phyloP scores from a whole-genome alignment of 1,140 invertebrate species.

The Macrobrachium nipponense region DNA sequence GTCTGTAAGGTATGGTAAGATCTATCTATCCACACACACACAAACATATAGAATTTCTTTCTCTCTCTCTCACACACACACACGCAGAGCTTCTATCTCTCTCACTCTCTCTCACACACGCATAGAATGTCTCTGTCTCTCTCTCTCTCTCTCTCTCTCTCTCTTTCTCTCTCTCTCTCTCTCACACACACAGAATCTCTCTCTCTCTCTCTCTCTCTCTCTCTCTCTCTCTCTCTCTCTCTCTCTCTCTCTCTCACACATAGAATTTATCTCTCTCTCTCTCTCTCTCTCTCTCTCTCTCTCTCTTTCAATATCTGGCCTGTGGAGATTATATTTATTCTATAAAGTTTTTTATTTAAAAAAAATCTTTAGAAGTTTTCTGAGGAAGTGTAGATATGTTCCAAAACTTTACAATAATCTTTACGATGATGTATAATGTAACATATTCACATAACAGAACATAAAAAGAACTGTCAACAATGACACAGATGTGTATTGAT shows the following conservation, averaged over 20 bases:
- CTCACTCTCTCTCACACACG: conserved; percentile 1
- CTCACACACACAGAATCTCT: neutral
- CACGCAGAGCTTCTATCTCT: neutral
- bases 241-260: conserved; percentile 1
- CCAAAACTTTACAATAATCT: too few species aligned
- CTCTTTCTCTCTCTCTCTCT: conserved; percentile 10
- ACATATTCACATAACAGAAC: too few species aligned
- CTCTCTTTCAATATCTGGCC: neutral
- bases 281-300: conserved; percentile 8
- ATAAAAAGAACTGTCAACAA: too few species aligned
- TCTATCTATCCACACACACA: neutral
- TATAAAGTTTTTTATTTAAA: too few species aligned
- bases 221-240: conserved; percentile 29
- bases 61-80: neutral
- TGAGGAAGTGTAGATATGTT: too few species aligned
- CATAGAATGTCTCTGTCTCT: neutral
- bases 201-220: conserved; percentile 8
- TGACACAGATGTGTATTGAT: too few species aligned
- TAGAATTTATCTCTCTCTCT: neutral
- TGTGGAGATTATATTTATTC: neutral
- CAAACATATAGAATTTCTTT: neutral
- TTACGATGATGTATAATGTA: too few species aligned
- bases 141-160: conserved; percentile 18
- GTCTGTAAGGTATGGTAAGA: too few species aligned
- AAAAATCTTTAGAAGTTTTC: too few species aligned